These are phyloP conservation scores for Alexandromys fortis DNA, from an alignment of 2,113 vertebrate species.

Conservation along the genomic window DNA sequence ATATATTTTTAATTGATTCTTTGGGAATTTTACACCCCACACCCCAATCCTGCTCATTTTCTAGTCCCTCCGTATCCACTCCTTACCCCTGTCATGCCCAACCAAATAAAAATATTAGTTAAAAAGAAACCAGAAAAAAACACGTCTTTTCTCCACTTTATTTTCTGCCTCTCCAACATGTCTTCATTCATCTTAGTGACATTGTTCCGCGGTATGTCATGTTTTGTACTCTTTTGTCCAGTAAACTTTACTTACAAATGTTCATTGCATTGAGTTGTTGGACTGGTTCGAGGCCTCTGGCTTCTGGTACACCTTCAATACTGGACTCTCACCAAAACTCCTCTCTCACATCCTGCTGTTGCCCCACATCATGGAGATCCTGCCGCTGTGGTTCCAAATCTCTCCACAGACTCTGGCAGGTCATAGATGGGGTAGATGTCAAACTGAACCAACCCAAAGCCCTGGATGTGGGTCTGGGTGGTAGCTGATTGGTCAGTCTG, in stretches of 20 bases:
- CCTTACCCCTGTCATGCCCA: neutral
- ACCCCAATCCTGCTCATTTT: neutral
- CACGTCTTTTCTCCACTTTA: neutral
- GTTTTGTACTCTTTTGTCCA: neutral
- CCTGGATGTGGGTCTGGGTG: neutral
- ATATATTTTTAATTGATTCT: neutral
- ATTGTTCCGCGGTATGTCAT: neutral
- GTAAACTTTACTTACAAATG: neutral
- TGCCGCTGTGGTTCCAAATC: neutral
- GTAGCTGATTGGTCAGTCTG: neutral
- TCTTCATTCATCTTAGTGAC: neutral
- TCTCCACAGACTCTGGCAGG: neutral
- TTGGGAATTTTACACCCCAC: neutral
- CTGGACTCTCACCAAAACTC: neutral
- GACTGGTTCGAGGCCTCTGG: neutral
- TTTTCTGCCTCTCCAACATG: neutral
- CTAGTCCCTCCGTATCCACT: accelerated
- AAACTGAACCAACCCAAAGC: neutral
- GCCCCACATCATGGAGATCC: neutral
- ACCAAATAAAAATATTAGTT: neutral
- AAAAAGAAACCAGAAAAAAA: neutral
- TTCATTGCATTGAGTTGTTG: neutral
- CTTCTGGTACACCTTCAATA: neutral
- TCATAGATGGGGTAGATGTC: neutral
- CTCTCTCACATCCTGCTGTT: neutral